Evolutionary conservation across 2,888 invertebrate genomes (phyloP), one percentile per base, ranked within the genome.

Genomic region (Sarcophaga variegata): DNA sequence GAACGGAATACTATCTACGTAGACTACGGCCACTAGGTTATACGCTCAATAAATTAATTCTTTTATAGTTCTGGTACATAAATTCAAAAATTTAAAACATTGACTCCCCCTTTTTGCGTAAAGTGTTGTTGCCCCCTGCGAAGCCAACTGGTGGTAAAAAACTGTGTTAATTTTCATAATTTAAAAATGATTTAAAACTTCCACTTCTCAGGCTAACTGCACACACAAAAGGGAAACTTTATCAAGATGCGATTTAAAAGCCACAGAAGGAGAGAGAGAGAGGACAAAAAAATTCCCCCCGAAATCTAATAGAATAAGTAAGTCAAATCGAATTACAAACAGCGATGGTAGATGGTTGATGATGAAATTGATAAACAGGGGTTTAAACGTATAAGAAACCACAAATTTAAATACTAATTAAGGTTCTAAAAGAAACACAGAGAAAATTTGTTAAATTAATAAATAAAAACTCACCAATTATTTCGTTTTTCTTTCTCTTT

Each of bases 111-210:
- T 60, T 54, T 78, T 69, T 14, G 4, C 54, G 5, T 54, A 10
- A 37, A 37, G 37, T 37, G 37, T 10, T 37, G 2, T 37, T 37
- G 37, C 37, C n/a, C 20, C 45, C 22, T 37, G 54, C 17, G 10
- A 67, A 37, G 62, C 70, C 22, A 70, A 70, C 45, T 78, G 62
- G 64, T 72, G 49, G 72, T 67, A 74, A 54, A 77, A 80, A 81
- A 60, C 66, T 81, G 72, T 74, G 80, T 81, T 74, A 81, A 81
- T 81, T 81, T 74, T 67, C 80, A 72, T 72, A 80, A 72, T 45
- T 72, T 60, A 66, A 64, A 74, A 72, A 81, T 66, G 59, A 81
- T 80, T 80, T 80, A 72, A 70, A 47, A 49, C 22, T 49, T 49
- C 69, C 62, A 62, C 10, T 20, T 37, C 59, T 17, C 14, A 66